These are phyloP conservation scores for Leptinotarsa juncta DNA, from an alignment of 2,888 invertebrate species.

Conservation along the genomic window DNA sequence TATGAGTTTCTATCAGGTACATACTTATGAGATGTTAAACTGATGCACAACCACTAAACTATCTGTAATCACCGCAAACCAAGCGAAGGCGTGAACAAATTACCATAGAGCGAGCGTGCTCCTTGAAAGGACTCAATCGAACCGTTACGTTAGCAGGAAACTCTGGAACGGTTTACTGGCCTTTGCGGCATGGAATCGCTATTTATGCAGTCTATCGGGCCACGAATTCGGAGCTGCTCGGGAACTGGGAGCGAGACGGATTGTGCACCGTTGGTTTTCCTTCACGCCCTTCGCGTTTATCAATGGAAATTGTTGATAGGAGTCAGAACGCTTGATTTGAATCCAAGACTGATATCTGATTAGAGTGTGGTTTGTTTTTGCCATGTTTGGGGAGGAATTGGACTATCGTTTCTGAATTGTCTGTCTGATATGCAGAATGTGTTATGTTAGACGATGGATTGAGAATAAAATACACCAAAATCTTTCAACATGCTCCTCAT, in stretches of 20 bases:
- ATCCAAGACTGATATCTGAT: not conserved
- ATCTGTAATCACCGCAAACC: not conserved
- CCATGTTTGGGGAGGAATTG: too few species aligned
- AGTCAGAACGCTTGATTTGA: slow-evolving; percentile 1
- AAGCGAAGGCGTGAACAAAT: slow-evolving; percentile 8
- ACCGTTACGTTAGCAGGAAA: slow-evolving; percentile 4
- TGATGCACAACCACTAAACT: not conserved
- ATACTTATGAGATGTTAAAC: not conserved
- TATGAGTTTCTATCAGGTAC: not conserved
- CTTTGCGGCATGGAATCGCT: slow-evolving; percentile 18
- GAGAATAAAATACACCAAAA: too few species aligned
- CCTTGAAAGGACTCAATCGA: slow-evolving; percentile 9
- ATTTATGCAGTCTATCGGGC: slow-evolving; percentile 14
- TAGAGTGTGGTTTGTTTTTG: not conserved
- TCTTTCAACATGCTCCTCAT: too few species aligned
- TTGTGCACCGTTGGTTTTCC: slow-evolving; percentile 3
- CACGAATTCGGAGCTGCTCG: not conserved
- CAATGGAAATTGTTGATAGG: slow-evolving; percentile 10
- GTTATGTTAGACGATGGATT: too few species aligned
- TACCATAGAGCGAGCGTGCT: slow-evolving; percentile 10
- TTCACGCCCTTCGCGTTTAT: slow-evolving; percentile 16
- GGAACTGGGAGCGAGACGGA: slow-evolving; percentile 11
- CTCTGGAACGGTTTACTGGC: slow-evolving; percentile 17
- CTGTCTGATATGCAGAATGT: too few species aligned
- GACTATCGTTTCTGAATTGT: too few species aligned